phyloP scores from a whole-genome alignment of 2,113 vertebrate species.

The Numenius arquata region DNA sequence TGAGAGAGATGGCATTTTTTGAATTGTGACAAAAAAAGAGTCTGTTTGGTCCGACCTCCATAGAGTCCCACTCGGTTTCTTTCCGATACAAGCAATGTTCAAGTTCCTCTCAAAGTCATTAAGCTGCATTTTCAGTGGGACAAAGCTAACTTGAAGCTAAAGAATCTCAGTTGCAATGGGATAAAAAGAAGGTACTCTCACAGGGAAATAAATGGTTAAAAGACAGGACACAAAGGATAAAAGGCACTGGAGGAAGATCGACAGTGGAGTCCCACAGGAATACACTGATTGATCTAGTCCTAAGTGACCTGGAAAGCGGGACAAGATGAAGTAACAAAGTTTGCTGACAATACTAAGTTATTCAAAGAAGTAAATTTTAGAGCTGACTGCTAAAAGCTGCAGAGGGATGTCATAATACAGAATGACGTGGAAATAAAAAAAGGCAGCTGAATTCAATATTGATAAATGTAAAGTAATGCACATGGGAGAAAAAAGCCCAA shows the following conservation, averaged over 20 bases:
- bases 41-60: neutral
- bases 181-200: neutral
- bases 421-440: slow-evolving; percentile 43
- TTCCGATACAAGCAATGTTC: neutral
- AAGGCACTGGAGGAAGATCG: neutral
- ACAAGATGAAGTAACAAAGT: neutral
- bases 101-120: neutral
- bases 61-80: neutral
- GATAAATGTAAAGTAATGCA: slow-evolving; percentile 40
- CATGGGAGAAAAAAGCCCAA: neutral
- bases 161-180: neutral
- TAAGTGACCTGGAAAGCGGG: neutral
- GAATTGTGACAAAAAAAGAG: neutral
- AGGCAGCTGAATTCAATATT: slow-evolving; percentile 23
- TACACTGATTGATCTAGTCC: neutral
- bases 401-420: neutral
- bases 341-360: slow-evolving; percentile 1
- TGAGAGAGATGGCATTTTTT: neutral
- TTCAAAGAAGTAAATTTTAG: neutral
- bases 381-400: slow-evolving; percentile 14
- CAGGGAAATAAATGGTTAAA: neutral
- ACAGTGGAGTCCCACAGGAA: neutral
- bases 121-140: neutral
- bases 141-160: neutral
- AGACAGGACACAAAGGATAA: neutral